Evolutionary conservation across 1,140 invertebrate species (phyloP), one percentile per base, ranked within the genome.

Genomic region (Gryon sp.): DNA sequence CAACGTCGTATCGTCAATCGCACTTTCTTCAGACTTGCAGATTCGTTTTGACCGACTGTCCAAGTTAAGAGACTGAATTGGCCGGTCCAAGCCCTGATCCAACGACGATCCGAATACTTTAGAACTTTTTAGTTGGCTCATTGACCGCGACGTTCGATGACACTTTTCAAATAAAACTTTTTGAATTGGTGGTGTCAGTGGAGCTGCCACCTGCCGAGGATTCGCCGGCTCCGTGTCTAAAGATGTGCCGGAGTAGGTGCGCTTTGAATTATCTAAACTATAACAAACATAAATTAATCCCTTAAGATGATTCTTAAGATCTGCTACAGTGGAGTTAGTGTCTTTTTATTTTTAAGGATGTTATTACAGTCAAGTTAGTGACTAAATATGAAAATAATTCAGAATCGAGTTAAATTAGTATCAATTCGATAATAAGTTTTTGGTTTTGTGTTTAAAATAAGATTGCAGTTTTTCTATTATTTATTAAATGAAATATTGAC

Each of bases 11-110:
- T 86, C 73, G 72, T 88, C 85, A 32, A 88, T 88, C 3, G 87
- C 86, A 68, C 85, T 86, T 50, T 89, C 88, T 69, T 88, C 86
- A 0, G 88, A 88, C 53, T 89, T 89, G 19, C 83, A 88, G 55
- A 88, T 89, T 7, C 88, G 81, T 41, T 88, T 88, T 1, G 80
- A 86, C 32, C 84, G 79, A 32, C 48, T 84, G 43, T 70, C 78
- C 12, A 88, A 40, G 45, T 82, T 60, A 0, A 76, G 45, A 1
- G 78, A 75, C 20, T 85, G 83, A 19, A 84, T 72, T 4, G 86
- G 85, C 53, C 86, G 87, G 60, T 91, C 85, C 2, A 91, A 59
- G 5, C 90, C 90, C 57, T 90, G 89, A 79, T 90, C 90, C 6
- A 90, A 68, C 1, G 90, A 90, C 15, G 86, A 89, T 6, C 90